These are phyloP conservation scores for Silurus asotus DNA, from an alignment of 2,113 vertebrate genomes.

Conservation along the genomic window DNA sequence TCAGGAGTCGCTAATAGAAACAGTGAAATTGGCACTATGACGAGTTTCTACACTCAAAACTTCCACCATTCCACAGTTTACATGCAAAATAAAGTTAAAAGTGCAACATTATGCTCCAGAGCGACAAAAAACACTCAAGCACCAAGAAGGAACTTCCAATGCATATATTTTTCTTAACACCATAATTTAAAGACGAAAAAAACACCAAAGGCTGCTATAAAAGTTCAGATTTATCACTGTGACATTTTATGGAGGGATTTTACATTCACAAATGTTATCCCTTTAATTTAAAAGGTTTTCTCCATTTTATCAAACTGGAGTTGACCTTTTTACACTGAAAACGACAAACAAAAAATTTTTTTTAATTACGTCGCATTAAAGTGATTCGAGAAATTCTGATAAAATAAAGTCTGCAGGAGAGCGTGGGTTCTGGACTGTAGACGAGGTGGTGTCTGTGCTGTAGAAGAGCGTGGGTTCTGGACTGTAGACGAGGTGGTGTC, in stretches of 20 bases:
- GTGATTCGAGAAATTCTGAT: no score
- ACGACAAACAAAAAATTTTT: background rate
- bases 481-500: no score
- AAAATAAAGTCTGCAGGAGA: no score
- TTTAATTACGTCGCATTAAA: no score
- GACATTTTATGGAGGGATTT: background rate
- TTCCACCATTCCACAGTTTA: background rate
- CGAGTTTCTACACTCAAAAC: background rate
- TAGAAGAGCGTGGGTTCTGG: no score
- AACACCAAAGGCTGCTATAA: background rate
- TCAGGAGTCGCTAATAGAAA: constrained; percentile 1
- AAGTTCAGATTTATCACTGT: background rate
- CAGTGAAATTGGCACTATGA: no score
- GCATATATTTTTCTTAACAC: background rate
- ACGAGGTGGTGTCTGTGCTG: no score
- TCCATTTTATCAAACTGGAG: background rate
- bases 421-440: no score
- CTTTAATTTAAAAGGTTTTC: background rate
- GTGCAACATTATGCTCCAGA: background rate
- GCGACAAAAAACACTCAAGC: background rate
- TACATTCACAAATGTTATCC: background rate
- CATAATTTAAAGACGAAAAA: background rate
- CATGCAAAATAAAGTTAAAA: background rate
- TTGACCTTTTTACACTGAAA: background rate
- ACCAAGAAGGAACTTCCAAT: background rate